Base-by-base conservation (phyloP, 2,888 invertebrate genomes). In the Achlya flavicornis region DNA sequence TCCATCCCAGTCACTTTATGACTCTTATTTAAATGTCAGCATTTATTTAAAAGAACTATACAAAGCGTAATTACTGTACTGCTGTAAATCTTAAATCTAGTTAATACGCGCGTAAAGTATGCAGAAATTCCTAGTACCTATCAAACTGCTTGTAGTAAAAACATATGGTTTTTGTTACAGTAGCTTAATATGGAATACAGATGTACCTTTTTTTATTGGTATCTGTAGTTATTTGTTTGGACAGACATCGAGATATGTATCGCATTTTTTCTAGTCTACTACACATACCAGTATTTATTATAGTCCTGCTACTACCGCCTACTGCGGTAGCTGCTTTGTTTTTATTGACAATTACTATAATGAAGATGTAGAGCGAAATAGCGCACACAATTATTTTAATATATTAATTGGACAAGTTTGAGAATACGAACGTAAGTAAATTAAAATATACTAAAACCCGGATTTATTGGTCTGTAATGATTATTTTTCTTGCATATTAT, bases 201-300 rank as follows among this genome's bases (percentile, higher is more conserved):
- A 46, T 46, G 65, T 63, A 64, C 64, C 61, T 12, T 77, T 84
- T 83, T 84, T 83, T 82, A 72, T 69, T 61, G 73, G 67, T 71
- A 68, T 62, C 70, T 72, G 66, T 72, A 69, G 68, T 79, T 87
- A 85, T 87, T 86, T 86, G 83, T 86, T 87, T 86, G 79, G 80
- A 85, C 83, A 80, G 74, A 68, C 71, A 69, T 70, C 74, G 60
- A 77, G 85, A 86, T 86, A 80, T 73, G 74, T 77, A 86, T 85
- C 85, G 74, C 67, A 67, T 81, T 85, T 83, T 84, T 85, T 78
- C 1, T 53, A 19, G 14, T n/a, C 53, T 10, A 46, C 12, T 46
- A 53, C 53, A 53, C 53, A 19, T 19, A 53, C 14, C 3, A 53
- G 19, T 53, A 26, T 14, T 53, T 48, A 16, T 48, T 16, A 48